Conservation (phyloP, 2,113 vertebrate species). For the Prochilodus magdalenae region DNA sequence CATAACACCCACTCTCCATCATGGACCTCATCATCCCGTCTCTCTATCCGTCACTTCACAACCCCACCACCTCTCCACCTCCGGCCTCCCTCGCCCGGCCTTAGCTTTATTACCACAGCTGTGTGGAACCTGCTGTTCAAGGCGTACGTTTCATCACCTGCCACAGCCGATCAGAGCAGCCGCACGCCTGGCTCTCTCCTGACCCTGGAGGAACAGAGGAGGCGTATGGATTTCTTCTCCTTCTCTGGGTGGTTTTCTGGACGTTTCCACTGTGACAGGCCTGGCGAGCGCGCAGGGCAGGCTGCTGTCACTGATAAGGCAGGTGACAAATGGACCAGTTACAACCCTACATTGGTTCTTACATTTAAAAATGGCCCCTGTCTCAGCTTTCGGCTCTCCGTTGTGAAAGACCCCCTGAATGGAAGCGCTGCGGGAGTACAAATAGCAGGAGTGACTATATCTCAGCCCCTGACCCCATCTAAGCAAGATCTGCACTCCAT, state of each 20-base stretch:
- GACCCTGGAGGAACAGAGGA: constrained; percentile 7
- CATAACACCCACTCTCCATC: background rate
- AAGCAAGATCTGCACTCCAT: too few species aligned
- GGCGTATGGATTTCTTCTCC: constrained; percentile 9
- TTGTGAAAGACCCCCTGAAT: constrained; percentile 12
- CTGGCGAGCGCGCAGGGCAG: constrained; percentile 16
- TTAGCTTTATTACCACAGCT: constrained; percentile 22
- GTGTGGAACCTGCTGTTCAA: constrained; percentile 12
- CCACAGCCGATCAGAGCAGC: constrained; percentile 21
- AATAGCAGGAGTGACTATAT: background rate
- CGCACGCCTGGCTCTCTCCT: background rate
- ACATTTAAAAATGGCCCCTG: constrained; percentile 43
- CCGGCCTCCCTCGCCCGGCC: constrained; percentile 9
- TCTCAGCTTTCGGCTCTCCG: constrained; percentile 1
- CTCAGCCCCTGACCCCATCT: too few species aligned
- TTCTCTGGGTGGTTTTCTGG: constrained; percentile 27
- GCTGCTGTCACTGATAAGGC: constrained; percentile 54
- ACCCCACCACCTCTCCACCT: too few species aligned
- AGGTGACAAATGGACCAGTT: constrained; percentile 48
- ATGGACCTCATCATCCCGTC: constrained; percentile 52
- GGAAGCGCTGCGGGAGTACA: background rate
- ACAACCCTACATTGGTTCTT: constrained; percentile 35
- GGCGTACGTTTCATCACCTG: constrained; percentile 34
- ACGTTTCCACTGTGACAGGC: constrained; percentile 29
- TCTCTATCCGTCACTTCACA: constrained; percentile 30